Evolutionary conservation across 2,888 invertebrate species (phyloP).

Genomic region (Entomobrya proxima): DNA sequence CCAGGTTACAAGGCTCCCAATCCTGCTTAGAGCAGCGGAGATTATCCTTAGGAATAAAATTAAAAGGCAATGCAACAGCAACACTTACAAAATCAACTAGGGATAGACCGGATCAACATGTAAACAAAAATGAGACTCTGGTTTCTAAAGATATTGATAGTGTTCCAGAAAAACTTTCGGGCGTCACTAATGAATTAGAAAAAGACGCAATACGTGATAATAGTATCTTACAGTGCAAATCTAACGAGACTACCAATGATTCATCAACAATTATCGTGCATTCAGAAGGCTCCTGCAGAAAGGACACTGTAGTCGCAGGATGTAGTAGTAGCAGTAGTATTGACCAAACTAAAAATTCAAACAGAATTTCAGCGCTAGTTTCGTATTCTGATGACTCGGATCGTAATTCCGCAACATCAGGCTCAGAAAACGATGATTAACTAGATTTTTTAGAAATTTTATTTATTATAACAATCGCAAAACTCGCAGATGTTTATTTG

Average conservation of each 20-base stretch:
- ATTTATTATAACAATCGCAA: background rate
- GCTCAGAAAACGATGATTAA: background rate
- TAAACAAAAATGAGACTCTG: no score
- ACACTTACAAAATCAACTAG: background rate
- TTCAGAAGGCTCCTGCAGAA: no score
- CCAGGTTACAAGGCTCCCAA: background rate
- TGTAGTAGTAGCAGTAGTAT: background rate
- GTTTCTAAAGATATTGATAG: no score
- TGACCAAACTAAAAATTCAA: background rate
- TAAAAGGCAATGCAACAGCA: background rate
- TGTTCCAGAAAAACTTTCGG: no score
- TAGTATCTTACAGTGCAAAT: no score
- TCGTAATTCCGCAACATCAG: conserved; percentile 5
- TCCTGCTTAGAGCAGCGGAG: conserved; percentile 32
- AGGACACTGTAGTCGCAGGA: no score
- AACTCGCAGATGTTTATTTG: no score
- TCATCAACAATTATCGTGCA: no score
- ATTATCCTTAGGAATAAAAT: conserved; percentile 46
- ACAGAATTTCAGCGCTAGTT: conserved; percentile 30
- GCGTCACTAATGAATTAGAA: no score
- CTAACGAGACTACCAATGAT: no score
- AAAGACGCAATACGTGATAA: no score
- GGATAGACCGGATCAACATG: no score
- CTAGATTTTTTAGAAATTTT: background rate
- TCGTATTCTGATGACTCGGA: conserved; percentile 59